Conservation (phyloP, 2,113 vertebrate species). For the Charina bottae region DNA sequence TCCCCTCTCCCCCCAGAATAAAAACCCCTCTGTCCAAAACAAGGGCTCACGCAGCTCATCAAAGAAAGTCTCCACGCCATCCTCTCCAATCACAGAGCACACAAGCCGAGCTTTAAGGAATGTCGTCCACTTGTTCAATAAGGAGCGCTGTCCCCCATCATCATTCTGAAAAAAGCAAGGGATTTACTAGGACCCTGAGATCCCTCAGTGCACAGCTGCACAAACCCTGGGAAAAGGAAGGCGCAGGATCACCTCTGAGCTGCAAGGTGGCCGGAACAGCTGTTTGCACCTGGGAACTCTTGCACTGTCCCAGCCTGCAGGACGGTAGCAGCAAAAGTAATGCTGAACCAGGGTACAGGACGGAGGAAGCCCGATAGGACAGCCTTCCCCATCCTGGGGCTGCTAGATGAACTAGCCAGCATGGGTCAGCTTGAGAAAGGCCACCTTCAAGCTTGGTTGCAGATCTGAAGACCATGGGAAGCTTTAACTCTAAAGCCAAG, state of each 20-base stretch:
- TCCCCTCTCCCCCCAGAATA: background rate
- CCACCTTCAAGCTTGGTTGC: too few species aligned
- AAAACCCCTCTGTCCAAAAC: background rate
- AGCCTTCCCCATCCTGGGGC: background rate
- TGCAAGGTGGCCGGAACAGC: background rate
- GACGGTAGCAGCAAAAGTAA: background rate
- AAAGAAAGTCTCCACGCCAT: constrained; percentile 84
- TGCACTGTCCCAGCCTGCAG: background rate
- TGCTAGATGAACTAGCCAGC: background rate
- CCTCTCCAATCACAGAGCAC: constrained; percentile 82
- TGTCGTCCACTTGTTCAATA: constrained; percentile 87
- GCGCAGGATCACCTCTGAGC: background rate
- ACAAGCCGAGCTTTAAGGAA: constrained; percentile 86
- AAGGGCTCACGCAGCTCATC: constrained; percentile 82
- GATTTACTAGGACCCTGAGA: too few species aligned
- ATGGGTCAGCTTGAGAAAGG: background rate
- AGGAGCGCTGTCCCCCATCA: constrained; percentile 82
- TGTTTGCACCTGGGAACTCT: background rate
- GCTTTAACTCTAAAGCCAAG: background rate
- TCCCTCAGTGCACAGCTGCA: background rate
- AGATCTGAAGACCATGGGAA: background rate
- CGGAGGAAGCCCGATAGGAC: background rate
- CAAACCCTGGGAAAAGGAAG: background rate
- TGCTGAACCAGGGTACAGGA: background rate
- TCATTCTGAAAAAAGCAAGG: constrained; percentile 75